These are phyloP conservation scores for Natator depressus DNA, from an alignment of 2,113 vertebrate genomes.

Conservation along the genomic window DNA sequence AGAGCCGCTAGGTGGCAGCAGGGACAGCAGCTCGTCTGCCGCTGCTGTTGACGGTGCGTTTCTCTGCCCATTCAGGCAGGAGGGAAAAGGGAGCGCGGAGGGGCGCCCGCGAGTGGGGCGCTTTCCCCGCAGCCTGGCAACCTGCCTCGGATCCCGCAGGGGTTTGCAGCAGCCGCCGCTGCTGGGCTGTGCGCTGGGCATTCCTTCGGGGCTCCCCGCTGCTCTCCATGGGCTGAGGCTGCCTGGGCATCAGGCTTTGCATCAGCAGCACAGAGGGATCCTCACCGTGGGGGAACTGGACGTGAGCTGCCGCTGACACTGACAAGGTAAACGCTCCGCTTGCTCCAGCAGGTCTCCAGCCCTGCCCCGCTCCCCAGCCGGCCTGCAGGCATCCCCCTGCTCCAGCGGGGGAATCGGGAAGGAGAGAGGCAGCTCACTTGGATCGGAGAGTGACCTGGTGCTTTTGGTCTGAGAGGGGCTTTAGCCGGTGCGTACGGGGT, in stretches of 20 bases:
- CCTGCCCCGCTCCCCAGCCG: background rate
- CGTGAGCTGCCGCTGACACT: background rate
- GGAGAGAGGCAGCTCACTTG: too few species aligned
- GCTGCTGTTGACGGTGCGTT: background rate
- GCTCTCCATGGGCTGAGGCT: background rate
- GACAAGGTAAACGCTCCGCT: background rate
- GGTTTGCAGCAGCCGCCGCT: background rate
- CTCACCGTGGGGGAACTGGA: background rate
- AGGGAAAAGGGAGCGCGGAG: constrained; percentile 33
- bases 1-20: constrained; percentile 72
- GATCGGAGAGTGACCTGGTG: too few species aligned
- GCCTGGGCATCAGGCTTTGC: background rate
- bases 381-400: background rate
- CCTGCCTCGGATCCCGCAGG: constrained; percentile 21
- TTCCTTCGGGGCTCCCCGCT: background rate
- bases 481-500: background rate
- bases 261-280: background rate
- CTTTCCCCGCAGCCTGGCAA: constrained; percentile 26
- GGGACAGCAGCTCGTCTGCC: background rate
- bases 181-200: background rate
- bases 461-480: too few species aligned
- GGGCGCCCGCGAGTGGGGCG: background rate
- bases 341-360: background rate
- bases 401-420: background rate
- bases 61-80: background rate